phyloP scores from a whole-genome alignment of 2,888 invertebrate species.

The Cyaniris semiargus region DNA sequence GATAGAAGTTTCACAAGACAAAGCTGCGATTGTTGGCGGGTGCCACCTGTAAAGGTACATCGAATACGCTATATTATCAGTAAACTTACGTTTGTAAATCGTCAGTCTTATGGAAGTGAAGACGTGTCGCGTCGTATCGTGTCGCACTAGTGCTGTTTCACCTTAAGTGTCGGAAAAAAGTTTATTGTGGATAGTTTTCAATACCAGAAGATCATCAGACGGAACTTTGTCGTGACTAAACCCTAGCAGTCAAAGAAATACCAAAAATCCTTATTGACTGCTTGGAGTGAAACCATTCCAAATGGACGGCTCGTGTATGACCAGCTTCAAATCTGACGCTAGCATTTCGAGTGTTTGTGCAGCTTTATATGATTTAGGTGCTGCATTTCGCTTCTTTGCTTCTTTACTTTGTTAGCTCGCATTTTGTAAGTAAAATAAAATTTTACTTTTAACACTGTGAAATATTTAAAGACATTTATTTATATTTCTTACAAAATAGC shows the following conservation, averaged over 20 bases:
- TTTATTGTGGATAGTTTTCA: too few species aligned
- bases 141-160: too few species aligned
- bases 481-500: not conserved
- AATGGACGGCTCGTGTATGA: not conserved
- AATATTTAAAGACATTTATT: not conserved
- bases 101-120: too few species aligned
- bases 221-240: too few species aligned
- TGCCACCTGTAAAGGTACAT: too few species aligned
- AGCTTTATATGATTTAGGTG: conserved; percentile 13
- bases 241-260: not conserved
- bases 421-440: not conserved
- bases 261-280: not conserved
- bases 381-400: conserved; percentile 4
- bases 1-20: too few species aligned
- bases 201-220: too few species aligned
- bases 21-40: too few species aligned
- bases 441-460: not conserved
- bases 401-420: not conserved
- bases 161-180: too few species aligned
- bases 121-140: too few species aligned
- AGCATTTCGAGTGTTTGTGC: conserved; percentile 2
- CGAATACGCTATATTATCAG: too few species aligned
- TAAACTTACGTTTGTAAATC: too few species aligned
- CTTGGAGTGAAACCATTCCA: not conserved
- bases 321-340: not conserved